Conservation (phyloP, 2,113 vertebrate genomes). For the Syngnathus floridae region DNA sequence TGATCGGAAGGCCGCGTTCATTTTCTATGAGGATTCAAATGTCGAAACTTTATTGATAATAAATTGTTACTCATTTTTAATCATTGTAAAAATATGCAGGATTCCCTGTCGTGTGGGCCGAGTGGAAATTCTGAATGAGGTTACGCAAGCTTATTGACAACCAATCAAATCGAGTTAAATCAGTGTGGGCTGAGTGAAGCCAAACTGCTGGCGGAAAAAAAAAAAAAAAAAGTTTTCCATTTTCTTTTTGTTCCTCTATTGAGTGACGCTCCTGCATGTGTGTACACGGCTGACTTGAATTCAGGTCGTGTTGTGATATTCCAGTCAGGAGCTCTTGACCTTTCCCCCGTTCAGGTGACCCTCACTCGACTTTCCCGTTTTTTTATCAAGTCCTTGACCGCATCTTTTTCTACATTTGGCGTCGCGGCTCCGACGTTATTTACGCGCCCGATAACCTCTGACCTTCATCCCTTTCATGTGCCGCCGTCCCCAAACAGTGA, state of each 20-base stretch:
- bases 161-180: neutral
- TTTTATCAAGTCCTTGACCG: neutral
- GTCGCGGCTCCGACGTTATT: neutral
- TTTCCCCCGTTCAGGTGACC: slow-evolving; percentile 38
- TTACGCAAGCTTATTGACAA: neutral
- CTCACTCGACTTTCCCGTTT: slow-evolving; percentile 9
- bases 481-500: slow-evolving; percentile 29
- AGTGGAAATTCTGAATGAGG: neutral
- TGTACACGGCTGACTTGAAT: neutral
- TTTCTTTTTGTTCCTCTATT: neutral
- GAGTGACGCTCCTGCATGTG: neutral
- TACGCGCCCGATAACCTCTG: slow-evolving; percentile 35
- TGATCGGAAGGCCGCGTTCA: slow-evolving; percentile 1
- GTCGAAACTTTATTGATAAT: no score
- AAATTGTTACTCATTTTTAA: no score
- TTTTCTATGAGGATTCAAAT: no score
- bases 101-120: neutral
- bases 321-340: slow-evolving; percentile 42
- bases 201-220: neutral
- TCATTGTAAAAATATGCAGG: neutral
- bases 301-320: neutral
- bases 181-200: neutral
- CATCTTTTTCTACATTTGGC: neutral
- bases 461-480: slow-evolving; percentile 40
- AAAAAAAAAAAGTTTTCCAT: neutral